Conservation (phyloP, 2,113 vertebrate genomes). For the Ageneiosus marmoratus region DNA sequence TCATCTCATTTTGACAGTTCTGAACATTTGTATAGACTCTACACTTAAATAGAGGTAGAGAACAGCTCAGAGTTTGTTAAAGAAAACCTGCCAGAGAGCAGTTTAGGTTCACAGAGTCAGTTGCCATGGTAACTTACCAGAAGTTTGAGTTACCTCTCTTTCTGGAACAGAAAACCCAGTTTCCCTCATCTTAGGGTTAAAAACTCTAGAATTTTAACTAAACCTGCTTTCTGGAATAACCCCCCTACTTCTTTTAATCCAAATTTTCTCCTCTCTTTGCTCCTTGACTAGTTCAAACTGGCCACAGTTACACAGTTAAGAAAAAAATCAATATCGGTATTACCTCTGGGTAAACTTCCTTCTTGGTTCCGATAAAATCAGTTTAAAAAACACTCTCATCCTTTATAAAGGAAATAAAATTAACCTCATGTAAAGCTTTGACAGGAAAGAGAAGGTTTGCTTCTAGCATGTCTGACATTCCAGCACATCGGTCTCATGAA, state of each 20-base stretch:
- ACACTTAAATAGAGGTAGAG: too few relatives aligned
- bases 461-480: conserved; percentile 6
- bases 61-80: too few relatives aligned
- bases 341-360: conserved; percentile 35
- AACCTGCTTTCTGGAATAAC: too few relatives aligned
- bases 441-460: not conserved
- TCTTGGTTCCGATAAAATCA: conserved; percentile 35
- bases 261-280: not conserved
- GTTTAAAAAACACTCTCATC: conserved; percentile 29
- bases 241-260: not conserved
- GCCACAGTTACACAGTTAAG: not conserved
- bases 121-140: not conserved
- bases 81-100: too few relatives aligned
- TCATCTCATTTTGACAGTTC: too few relatives aligned
- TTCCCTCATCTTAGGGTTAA: too few relatives aligned
- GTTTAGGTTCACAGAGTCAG: too few relatives aligned
- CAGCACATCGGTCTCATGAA: not conserved
- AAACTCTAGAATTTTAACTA: too few relatives aligned
- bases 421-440: conserved; percentile 23
- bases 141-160: too few relatives aligned
- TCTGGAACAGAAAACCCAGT: too few relatives aligned
- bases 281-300: conserved; percentile 10
- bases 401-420: conserved; percentile 44
- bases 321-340: conserved; percentile 39
- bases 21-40: too few relatives aligned